These are phyloP conservation scores for Ascaphus truei DNA, from an alignment of 2,113 vertebrate species.

Conservation along the genomic window DNA sequence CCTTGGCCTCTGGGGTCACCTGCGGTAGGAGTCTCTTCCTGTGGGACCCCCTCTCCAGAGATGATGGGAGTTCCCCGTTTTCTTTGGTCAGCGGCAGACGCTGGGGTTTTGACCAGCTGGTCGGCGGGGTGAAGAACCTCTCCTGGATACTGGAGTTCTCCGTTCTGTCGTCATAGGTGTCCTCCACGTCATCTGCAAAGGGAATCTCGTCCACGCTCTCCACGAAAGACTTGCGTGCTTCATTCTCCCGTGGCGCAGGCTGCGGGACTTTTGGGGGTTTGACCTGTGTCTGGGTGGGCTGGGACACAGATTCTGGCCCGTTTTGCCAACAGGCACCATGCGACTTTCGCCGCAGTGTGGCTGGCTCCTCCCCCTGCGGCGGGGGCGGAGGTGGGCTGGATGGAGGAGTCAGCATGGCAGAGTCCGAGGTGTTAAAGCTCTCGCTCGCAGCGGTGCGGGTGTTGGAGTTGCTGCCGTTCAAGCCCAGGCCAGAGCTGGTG, in stretches of 20 bases:
- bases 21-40: constrained; percentile 57
- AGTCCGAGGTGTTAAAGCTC: constrained; percentile 86
- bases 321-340: constrained; percentile 68
- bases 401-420: constrained; percentile 90
- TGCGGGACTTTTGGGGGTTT: constrained; percentile 56
- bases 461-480: constrained; percentile 80
- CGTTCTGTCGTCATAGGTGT: constrained; percentile 79
- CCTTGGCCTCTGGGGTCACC: constrained; percentile 87
- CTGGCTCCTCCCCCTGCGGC: constrained; percentile 83
- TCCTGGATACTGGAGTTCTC: constrained; percentile 75
- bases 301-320: constrained; percentile 44
- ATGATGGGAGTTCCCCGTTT: constrained; percentile 70
- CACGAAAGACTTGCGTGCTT: constrained; percentile 83
- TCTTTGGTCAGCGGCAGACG: constrained; percentile 68
- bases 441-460: constrained; percentile 78
- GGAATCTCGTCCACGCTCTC: constrained; percentile 96
- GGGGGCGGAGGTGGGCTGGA: constrained; percentile 91
- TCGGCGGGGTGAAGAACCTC: constrained; percentile 78
- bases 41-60: constrained; percentile 39
- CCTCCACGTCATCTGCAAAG: constrained; percentile 92
- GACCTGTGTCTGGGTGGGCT: constrained; percentile 34
- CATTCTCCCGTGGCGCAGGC: constrained; percentile 45
- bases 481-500: constrained; percentile 85
- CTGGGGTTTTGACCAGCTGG: constrained; percentile 62
- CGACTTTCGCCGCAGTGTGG: constrained; percentile 69